These are phyloP conservation scores for Carduelis carduelis DNA, from an alignment of 2,797 vertebrate species.

Conservation along the genomic window DNA sequence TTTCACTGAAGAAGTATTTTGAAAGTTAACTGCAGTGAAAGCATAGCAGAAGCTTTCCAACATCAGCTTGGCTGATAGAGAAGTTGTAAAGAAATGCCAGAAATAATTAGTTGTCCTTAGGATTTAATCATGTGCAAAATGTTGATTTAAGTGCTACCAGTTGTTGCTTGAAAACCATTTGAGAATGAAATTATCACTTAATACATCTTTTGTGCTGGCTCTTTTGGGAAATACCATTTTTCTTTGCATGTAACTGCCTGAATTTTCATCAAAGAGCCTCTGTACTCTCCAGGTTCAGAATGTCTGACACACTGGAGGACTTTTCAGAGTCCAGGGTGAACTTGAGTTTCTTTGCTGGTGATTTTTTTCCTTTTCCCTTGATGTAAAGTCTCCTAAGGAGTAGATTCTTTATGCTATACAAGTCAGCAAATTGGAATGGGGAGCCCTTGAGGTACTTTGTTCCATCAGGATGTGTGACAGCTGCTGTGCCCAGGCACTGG, in stretches of 20 bases:
- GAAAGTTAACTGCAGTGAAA: background rate
- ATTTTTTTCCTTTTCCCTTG: background rate
- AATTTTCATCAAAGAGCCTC: background rate
- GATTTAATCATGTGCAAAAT: constrained; percentile 44
- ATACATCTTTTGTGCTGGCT: constrained; percentile 20
- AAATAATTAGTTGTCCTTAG: constrained; percentile 52
- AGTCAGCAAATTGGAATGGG: background rate
- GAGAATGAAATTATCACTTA: constrained; percentile 40
- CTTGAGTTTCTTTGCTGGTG: background rate
- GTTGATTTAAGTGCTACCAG: constrained; percentile 41
- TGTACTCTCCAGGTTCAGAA: background rate
- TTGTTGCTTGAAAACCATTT: constrained; percentile 18
- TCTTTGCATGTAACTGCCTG: background rate
- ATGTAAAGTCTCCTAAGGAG: background rate
- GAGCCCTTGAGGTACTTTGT: background rate
- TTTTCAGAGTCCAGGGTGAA: background rate
- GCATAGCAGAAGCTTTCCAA: constrained; percentile 1
- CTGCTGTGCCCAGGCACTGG: background rate
- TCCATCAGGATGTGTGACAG: background rate
- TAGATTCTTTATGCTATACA: background rate
- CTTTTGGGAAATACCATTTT: constrained; percentile 18
- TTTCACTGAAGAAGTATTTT: constrained; percentile 40
- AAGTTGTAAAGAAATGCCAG: constrained; percentile 32
- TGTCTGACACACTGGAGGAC: background rate
- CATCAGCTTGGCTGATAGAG: constrained; percentile 4